Conservation (phyloP, 2,888 invertebrate genomes). For the Ecliptopera silaceata region DNA sequence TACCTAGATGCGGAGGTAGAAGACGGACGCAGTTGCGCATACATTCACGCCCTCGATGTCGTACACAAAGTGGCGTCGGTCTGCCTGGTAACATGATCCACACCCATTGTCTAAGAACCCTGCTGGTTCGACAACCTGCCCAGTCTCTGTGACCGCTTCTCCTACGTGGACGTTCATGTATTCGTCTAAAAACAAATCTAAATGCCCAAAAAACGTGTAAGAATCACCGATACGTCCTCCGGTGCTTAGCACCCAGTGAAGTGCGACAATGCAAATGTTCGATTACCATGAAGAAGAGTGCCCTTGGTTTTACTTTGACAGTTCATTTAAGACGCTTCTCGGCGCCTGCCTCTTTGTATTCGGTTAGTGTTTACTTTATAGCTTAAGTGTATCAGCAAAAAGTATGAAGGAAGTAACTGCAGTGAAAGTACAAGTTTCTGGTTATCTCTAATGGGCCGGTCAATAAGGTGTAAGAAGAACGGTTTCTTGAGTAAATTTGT, state of each 20-base stretch:
- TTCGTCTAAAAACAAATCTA: slow-evolving; percentile 47
- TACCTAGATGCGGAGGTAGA: background rate
- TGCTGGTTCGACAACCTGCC: slow-evolving; percentile 72
- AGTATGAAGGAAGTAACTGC: background rate
- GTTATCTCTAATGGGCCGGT: no score
- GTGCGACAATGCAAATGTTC: slow-evolving; percentile 48
- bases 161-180: slow-evolving; percentile 68
- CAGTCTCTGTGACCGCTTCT: slow-evolving; percentile 70
- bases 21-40: slow-evolving; percentile 11
- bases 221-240: slow-evolving; percentile 41
- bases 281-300: slow-evolving; percentile 75
- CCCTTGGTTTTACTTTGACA: slow-evolving; percentile 81
- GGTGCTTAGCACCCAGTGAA: slow-evolving; percentile 57
- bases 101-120: slow-evolving; percentile 57
- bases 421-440: no score
- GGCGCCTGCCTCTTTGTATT: slow-evolving; percentile 80
- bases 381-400: no score
- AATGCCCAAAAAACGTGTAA: slow-evolving; percentile 51
- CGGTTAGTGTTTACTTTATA: slow-evolving; percentile 60
- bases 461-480: no score
- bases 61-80: slow-evolving; percentile 61
- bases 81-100: slow-evolving; percentile 59
- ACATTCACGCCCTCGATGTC: slow-evolving; percentile 67
- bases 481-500: no score
- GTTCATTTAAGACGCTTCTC: slow-evolving; percentile 78